phyloP scores from a whole-genome alignment of 2,797 vertebrate genomes.

The Microctenopoma stevenorrisi region DNA sequence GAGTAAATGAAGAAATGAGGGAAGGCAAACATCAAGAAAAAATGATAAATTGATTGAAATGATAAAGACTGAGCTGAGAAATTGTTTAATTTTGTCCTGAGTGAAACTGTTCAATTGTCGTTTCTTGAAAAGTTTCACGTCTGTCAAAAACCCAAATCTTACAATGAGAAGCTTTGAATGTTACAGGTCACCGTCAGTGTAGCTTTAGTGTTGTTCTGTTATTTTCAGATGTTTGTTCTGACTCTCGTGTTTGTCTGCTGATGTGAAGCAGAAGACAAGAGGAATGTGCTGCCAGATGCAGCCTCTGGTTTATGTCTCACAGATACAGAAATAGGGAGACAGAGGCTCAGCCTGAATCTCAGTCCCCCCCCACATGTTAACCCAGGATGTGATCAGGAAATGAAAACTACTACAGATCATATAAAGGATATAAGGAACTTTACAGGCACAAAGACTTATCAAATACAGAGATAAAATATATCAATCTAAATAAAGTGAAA shows the following conservation, averaged over 20 bases:
- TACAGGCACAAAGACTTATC: not conserved
- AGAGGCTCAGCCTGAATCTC: not conserved
- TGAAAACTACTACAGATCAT: too few species aligned
- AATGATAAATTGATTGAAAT: too few species aligned
- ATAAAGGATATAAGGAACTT: not conserved
- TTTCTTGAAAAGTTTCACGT: too few species aligned
- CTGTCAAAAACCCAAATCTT: not conserved
- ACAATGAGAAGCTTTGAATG: not conserved
- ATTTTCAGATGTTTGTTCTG: slow-evolving; percentile 65
- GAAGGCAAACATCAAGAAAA: too few species aligned
- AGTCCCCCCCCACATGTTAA: not conserved
- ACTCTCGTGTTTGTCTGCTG: slow-evolving; percentile 65
- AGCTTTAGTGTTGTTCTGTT: slow-evolving; percentile 52
- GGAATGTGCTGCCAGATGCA: slow-evolving; percentile 68
- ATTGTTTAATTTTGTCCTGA: too few species aligned
- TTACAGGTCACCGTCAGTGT: rapidly evolving
- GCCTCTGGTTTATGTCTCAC: slow-evolving; percentile 65
- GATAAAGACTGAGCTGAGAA: too few species aligned
- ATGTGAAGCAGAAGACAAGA: slow-evolving; percentile 57
- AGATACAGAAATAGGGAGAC: slow-evolving; percentile 30
- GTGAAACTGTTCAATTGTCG: too few species aligned
- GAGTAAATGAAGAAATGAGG: too few species aligned
- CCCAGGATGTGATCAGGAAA: not conserved
- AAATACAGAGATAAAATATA: not conserved
- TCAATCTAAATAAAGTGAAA: not conserved